These are phyloP conservation scores for Rhizoglyphus robini DNA, from an alignment of 1,140 invertebrate genomes.

Conservation along the genomic window DNA sequence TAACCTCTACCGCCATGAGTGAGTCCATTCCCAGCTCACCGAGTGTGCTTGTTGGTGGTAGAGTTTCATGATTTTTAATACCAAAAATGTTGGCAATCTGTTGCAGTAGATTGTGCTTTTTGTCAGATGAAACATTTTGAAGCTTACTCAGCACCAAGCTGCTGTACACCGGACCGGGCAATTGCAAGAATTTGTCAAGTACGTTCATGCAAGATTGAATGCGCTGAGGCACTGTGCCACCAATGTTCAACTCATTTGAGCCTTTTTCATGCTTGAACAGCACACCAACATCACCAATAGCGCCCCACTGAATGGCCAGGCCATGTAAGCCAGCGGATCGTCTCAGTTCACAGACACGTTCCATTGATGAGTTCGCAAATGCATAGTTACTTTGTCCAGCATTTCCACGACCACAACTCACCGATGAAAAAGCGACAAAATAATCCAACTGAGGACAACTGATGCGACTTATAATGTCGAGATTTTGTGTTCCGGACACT, in stretches of 20 bases:
- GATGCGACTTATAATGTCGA: conserved; percentile 57
- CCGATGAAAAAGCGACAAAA: conserved; percentile 86
- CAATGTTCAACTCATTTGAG: conserved; percentile 73
- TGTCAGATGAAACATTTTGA: conserved; percentile 40
- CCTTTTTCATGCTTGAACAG: conserved; percentile 68
- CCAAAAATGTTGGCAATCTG: conserved; percentile 72
- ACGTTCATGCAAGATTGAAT: conserved; percentile 71
- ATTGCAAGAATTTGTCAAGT: conserved; percentile 55
- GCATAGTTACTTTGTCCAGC: conserved; percentile 90
- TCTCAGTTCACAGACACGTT: conserved; percentile 74
- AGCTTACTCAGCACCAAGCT: conserved; percentile 7
- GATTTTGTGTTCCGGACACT: conserved; percentile 49
- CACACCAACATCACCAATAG: conserved; percentile 87
- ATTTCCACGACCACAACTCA: conserved; percentile 86
- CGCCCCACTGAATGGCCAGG: conserved; percentile 89
- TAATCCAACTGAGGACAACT: conserved; percentile 65
- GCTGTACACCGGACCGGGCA: conserved; percentile 16
- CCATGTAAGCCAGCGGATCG: conserved; percentile 54
- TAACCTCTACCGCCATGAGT: conserved; percentile 94
- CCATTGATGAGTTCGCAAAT: conserved; percentile 89
- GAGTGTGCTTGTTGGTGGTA: conserved; percentile 56
- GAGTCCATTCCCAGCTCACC: conserved; percentile 93
- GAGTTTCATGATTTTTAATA: conserved; percentile 61
- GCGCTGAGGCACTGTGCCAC: conserved; percentile 79
- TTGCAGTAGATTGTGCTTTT: conserved; percentile 44